phyloP scores from a whole-genome alignment of 2,888 invertebrate species.

The Anagyrus pseudococci region DNA sequence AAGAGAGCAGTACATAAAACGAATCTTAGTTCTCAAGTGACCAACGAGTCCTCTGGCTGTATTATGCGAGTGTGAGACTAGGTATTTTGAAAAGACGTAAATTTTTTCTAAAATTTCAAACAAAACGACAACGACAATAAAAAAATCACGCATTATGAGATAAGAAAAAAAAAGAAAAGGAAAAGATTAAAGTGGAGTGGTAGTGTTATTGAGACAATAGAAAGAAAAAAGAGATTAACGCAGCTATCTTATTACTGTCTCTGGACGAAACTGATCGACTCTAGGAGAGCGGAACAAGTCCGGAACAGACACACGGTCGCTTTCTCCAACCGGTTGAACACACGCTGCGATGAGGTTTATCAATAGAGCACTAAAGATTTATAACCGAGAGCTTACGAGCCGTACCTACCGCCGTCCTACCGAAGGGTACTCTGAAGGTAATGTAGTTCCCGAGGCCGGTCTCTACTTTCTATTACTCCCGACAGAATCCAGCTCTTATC shows the following conservation, averaged over 20 bases:
- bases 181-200: conserved; percentile 48
- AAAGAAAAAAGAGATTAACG: conserved; percentile 59
- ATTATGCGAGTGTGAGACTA: conserved; percentile 26
- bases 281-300: conserved; percentile 60
- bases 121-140: too few relatives aligned
- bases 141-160: too few relatives aligned
- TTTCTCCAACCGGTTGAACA: conserved; percentile 49
- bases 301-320: conserved; percentile 52
- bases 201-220: conserved; percentile 45
- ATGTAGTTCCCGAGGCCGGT: conserved; percentile 63
- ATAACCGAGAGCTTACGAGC: conserved; percentile 60
- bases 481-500: conserved; percentile 6
- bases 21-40: conserved; percentile 31
- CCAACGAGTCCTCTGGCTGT: conserved; percentile 30
- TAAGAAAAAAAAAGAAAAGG: conserved; percentile 13
- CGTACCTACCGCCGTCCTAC: conserved; percentile 60
- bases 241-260: conserved; percentile 60
- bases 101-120: conserved; percentile 15
- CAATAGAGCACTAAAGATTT: conserved; percentile 52
- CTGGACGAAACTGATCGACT: conserved; percentile 61
- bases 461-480: conserved; percentile 46
- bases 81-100: conserved; percentile 27
- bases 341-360: conserved; percentile 38
- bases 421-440: conserved; percentile 62
- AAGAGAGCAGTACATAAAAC: conserved; percentile 29